Base-by-base conservation (phyloP, 2,888 invertebrate genomes). In the Pyrgus malvae region DNA sequence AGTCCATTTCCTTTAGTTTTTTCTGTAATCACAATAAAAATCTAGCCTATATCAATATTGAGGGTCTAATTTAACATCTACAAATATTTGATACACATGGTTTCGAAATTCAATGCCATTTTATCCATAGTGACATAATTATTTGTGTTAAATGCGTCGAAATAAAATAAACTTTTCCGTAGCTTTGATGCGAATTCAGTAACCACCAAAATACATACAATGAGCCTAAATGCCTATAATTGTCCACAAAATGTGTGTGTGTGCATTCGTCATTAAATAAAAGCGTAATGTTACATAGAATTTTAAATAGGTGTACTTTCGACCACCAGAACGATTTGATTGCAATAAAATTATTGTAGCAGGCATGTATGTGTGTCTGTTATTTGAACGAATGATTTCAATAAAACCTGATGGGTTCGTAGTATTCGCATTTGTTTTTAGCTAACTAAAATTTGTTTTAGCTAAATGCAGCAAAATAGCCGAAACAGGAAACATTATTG, bases 121-220 rank as follows among this genome's bases (percentile, higher is more conserved):
- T n/a, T n/a, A n/a, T n/a, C n/a, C n/a, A n/a, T n/a, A n/a, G n/a
- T n/a, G n/a, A n/a, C n/a, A n/a, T n/a, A n/a, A n/a, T n/a, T n/a
- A n/a, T n/a, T n/a, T n/a, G n/a, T n/a, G n/a, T n/a, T n/a, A n/a
- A n/a, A 11, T 31, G 33, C 17, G 21, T 37, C 37, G 37, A 35
- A 41, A 25, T 35, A 49, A 17, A 49, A 40, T 14, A 29, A 41
- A 50, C 2, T 51, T 51, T 19, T 5, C 31, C 23, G 14, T 21
- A 31, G 3, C 42, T 35, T 51, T 44, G 42, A 44, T 27, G 35
- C 33, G 17, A 23, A 33, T 51, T 42, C 42, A 42, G 35, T 42
- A 51, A 51, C 50, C 50, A n/a, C 51, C 37, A 27, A 35, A 51
- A 44, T 51, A 37, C 51, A 44, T 29, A 44, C 42, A 51, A 44